These are phyloP conservation scores for Hemiprocne comata DNA, from an alignment of 2,113 vertebrate genomes.

Conservation along the genomic window DNA sequence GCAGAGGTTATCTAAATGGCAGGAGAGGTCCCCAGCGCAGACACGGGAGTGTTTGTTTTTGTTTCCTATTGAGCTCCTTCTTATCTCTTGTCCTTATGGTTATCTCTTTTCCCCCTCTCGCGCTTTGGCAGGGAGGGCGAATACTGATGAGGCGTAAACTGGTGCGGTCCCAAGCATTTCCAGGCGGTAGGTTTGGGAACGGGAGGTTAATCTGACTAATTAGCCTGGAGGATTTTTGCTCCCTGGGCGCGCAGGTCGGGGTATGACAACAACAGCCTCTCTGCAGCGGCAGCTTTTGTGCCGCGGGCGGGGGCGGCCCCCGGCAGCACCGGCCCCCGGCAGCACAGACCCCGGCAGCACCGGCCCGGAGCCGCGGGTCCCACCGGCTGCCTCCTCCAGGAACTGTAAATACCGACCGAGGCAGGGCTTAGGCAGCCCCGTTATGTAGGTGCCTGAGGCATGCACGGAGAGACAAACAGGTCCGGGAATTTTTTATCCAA, in stretches of 20 bases:
- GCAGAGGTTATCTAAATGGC: neutral
- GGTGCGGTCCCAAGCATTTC: neutral
- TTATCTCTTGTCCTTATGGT: conserved; percentile 23
- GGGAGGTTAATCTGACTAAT: neutral
- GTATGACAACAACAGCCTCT: neutral
- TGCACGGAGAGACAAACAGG: fast-evolving
- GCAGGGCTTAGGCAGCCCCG: neutral
- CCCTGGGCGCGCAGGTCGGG: neutral
- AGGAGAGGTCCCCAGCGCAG: neutral
- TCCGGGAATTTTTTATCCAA: neutral
- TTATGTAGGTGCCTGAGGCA: fast-evolving
- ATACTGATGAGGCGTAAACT: conserved; percentile 1
- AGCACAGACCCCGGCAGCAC: too few species aligned
- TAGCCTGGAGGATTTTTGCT: conserved; percentile 3
- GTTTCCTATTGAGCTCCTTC: neutral
- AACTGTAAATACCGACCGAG: fast-evolving
- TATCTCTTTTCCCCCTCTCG: neutral
- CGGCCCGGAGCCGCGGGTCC: neutral
- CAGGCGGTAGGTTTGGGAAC: neutral
- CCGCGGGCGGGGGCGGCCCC: neutral
- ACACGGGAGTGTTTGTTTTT: neutral
- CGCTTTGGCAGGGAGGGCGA: conserved; percentile 10
- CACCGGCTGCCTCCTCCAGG: fast-evolving
- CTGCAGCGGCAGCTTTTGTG: neutral
- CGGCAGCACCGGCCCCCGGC: neutral